A percentile compares a stretch with the other conserved stretches of the same genome.
These are phyloP conservation scores for Hoplodrina blanda DNA, from an alignment of 2,888 invertebrate genomes.

Conservation along the genomic window DNA sequence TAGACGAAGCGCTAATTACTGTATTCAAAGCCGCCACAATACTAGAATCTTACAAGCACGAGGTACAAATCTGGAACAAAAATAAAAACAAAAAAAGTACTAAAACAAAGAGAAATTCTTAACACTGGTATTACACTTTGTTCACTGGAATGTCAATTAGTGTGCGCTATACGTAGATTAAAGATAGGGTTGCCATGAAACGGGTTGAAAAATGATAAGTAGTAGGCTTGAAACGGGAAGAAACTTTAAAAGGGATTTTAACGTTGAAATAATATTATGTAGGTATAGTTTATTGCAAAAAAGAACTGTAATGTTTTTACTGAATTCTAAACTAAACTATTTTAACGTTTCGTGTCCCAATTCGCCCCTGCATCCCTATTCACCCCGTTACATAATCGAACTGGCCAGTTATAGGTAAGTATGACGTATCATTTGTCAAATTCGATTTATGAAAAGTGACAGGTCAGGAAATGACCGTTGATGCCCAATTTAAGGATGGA, in stretches of 20 bases:
- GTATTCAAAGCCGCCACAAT: constrained; percentile 34
- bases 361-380: no score
- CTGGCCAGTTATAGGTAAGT: constrained; percentile 7
- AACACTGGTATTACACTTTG: constrained; percentile 23
- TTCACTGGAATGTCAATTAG: constrained; percentile 46
- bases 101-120: constrained; percentile 38
- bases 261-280: no score
- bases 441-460: constrained; percentile 49
- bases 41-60: constrained; percentile 13
- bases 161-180: constrained; percentile 37
- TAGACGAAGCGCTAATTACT: constrained; percentile 29
- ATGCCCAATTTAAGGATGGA: constrained; percentile 24
- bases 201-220: no score
- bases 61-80: constrained; percentile 24
- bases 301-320: no score
- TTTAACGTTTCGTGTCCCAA: no score
- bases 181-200: constrained; percentile 20
- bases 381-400: neutral
- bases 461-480: constrained; percentile 33
- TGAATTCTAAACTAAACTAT: no score
- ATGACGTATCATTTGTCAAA: constrained; percentile 29
- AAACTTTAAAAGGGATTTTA: no score
- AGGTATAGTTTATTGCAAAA: no score
- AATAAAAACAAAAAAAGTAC: constrained; percentile 11
- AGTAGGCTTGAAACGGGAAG: no score